Conservation (phyloP, 1,140 invertebrate genomes). For the Drosophila bipectinata region DNA sequence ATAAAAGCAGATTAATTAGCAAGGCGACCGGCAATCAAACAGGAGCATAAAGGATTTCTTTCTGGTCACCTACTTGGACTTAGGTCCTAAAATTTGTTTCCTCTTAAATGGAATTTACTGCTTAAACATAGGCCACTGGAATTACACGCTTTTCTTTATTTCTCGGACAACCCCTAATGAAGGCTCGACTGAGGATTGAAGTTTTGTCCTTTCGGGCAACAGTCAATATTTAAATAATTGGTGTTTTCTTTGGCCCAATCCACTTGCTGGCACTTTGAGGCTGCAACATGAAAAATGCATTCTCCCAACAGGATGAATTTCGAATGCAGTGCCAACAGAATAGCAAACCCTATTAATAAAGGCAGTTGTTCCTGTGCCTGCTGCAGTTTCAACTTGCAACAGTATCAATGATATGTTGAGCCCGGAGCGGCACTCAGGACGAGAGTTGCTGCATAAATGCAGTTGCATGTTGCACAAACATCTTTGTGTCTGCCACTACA, state of each 20-base stretch:
- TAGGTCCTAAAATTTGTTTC: too few species aligned
- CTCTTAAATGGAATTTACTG: neutral
- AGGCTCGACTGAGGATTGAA: neutral
- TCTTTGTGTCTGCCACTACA: conserved; percentile 13
- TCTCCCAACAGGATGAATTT: conserved; percentile 42
- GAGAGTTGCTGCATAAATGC: conserved; percentile 72
- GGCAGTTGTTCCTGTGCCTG: conserved; percentile 12
- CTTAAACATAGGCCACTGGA: too few species aligned
- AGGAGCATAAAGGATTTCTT: neutral
- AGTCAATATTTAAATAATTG: conserved; percentile 5
- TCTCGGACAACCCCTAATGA: too few species aligned
- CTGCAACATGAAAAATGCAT: conserved; percentile 67
- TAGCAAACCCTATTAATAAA: conserved; percentile 43
- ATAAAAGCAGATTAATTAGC: conserved; percentile 65
- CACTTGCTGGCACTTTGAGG: conserved; percentile 5
- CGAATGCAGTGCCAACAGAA: conserved; percentile 40
- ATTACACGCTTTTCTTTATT: too few species aligned
- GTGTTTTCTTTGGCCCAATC: conserved; percentile 18
- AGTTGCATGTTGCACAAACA: conserved; percentile 68
- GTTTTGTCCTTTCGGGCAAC: neutral
- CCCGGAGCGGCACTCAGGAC: conserved; percentile 52
- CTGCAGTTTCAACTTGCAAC: conserved; percentile 26
- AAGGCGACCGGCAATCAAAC: conserved; percentile 14
- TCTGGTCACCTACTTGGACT: too few species aligned
- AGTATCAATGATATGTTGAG: conserved; percentile 29